Evolutionary conservation across 2,888 invertebrate species (phyloP).

Genomic region (Abrostola triplasia): DNA sequence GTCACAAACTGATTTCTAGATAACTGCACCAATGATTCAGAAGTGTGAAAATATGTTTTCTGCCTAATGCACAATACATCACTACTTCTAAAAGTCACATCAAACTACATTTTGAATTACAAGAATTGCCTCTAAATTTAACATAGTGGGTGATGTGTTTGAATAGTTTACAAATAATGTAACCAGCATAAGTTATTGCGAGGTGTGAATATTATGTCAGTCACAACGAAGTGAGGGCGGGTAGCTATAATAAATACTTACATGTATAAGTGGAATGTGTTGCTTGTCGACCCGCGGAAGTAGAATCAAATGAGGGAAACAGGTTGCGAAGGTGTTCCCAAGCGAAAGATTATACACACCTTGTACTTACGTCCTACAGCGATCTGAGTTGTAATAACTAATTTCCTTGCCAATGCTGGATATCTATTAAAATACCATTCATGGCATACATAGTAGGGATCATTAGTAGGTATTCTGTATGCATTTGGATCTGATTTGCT

Average conservation of each 20-base stretch:
- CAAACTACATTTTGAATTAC: too few species aligned
- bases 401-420: slow-evolving; percentile 29
- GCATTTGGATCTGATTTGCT: too few species aligned
- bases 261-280: slow-evolving; percentile 42
- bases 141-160: too few species aligned
- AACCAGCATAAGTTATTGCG: too few species aligned
- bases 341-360: slow-evolving; percentile 49
- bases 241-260: slow-evolving; percentile 25
- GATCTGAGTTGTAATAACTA: slow-evolving; percentile 33
- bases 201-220: background rate
- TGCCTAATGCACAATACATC: too few species aligned
- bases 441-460: background rate
- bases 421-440: slow-evolving; percentile 21
- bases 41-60: too few species aligned
- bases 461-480: too few species aligned
- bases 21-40: too few species aligned
- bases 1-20: too few species aligned
- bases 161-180: background rate
- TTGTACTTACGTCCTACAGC: slow-evolving; percentile 16
- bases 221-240: background rate
- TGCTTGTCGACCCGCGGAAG: slow-evolving; percentile 45
- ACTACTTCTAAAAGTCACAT: too few species aligned
- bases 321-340: slow-evolving; percentile 46
- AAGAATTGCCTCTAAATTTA: too few species aligned
- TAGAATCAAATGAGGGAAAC: slow-evolving; percentile 48